These are phyloP conservation scores for Parazoanthus darwini DNA, from an alignment of 92 coral and sea anemone species.

Conservation along the genomic window DNA sequence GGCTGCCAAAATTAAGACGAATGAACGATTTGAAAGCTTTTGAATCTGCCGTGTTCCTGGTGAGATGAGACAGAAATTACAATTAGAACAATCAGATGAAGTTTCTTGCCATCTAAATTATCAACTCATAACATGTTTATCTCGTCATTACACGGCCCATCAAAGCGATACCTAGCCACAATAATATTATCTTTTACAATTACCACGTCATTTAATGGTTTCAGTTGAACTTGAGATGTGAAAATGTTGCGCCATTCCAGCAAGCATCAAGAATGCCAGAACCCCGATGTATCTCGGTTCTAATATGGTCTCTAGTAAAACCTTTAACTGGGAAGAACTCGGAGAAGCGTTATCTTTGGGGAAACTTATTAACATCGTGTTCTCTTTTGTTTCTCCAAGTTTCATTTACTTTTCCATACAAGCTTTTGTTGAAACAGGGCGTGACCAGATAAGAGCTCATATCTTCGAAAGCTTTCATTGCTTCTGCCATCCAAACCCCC, in stretches of 20 bases:
- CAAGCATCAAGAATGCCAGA: neutral
- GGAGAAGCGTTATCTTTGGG: neutral
- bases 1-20: neutral
- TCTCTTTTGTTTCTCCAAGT: neutral
- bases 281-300: neutral
- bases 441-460: slow-evolving; percentile 9
- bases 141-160: neutral
- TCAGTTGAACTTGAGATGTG: neutral
- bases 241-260: neutral
- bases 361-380: neutral
- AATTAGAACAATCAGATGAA: neutral
- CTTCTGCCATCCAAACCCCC: neutral
- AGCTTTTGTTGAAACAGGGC: neutral
- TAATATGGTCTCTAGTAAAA: no score
- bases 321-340: neutral
- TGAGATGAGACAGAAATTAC: neutral
- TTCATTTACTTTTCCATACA: neutral
- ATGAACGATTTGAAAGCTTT: neutral
- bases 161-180: slow-evolving; percentile 28
- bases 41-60: neutral
- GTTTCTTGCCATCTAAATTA: neutral
- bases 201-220: slow-evolving; percentile 8
- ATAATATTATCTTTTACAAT: slow-evolving; percentile 38
- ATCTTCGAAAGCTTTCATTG: slow-evolving; percentile 5
- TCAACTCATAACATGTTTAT: neutral